Evolutionary conservation across 2,797 vertebrate species (phyloP).

Genomic region (Avahi laniger): DNA sequence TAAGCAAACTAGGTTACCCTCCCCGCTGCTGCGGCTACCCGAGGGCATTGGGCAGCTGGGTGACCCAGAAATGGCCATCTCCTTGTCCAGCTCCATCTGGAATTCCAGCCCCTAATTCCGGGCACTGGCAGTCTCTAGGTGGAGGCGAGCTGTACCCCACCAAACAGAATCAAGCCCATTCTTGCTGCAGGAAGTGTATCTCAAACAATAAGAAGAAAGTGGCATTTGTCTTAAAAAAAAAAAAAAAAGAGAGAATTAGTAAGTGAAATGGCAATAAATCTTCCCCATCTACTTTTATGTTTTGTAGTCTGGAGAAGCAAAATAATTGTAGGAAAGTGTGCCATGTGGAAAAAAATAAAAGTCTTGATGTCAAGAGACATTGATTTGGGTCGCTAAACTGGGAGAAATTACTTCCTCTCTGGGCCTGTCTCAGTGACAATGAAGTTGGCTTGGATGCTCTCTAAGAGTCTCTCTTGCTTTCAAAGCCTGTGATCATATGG

Average conservation of each 20-base stretch:
- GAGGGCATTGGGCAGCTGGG: conserved; percentile 80
- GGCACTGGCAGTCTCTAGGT: conserved; percentile 41
- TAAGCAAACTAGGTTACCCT: conserved; percentile 80
- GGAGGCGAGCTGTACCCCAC: not conserved
- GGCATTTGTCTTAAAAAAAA: not conserved
- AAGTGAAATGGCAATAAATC: conserved; percentile 35
- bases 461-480: not conserved
- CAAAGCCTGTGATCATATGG: not conserved
- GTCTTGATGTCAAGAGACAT: conserved; percentile 25
- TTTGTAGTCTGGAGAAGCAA: conserved; percentile 27
- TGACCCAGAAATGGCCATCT: conserved; percentile 80
- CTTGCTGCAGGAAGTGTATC: conserved; percentile 27
- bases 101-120: conserved; percentile 66
- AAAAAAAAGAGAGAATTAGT: not conserved
- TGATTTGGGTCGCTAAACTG: conserved; percentile 31
- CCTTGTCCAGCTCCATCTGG: conserved; percentile 78
- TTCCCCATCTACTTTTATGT: conserved; percentile 25
- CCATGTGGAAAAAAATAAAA: not conserved
- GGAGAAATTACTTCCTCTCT: not conserved
- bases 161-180: conserved; percentile 50
- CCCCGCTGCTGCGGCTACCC: conserved; percentile 72
- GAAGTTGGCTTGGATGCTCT: not conserved
- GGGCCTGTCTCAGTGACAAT: not conserved
- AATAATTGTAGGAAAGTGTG: conserved; percentile 43
- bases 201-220: not conserved